phyloP scores from a whole-genome alignment of 1,140 invertebrate genomes.

The Neodiprion virginianus region DNA sequence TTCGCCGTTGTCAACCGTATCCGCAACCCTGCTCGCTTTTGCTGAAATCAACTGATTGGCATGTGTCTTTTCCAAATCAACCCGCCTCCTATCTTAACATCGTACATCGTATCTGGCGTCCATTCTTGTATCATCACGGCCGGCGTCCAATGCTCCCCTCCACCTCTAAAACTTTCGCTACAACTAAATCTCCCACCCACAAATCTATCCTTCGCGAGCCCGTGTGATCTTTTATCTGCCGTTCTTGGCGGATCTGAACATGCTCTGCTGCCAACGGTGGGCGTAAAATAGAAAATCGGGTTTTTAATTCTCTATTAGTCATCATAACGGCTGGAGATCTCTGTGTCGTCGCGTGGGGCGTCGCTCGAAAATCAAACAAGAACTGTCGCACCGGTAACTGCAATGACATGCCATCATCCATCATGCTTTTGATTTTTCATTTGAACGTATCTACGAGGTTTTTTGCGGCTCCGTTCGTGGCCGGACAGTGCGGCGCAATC shows the following conservation, averaged over 20 bases:
- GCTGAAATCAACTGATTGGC: neutral
- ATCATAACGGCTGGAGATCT: conserved; percentile 23
- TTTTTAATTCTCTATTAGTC: conserved; percentile 19
- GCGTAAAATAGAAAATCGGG: conserved; percentile 18
- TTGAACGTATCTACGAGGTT: neutral
- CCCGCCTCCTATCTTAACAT: neutral
- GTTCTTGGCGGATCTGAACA: neutral
- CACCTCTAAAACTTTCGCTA: neutral
- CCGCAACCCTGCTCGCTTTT: conserved; percentile 11
- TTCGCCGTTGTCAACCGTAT: conserved; percentile 6
- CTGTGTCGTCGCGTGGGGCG: conserved; percentile 15
- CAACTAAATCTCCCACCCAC: neutral
- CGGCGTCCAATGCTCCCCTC: neutral
- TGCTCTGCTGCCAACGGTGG: neutral
- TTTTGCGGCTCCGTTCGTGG: neutral
- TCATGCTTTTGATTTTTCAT: neutral
- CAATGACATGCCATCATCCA: conserved; percentile 1
- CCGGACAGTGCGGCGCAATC: too few species aligned
- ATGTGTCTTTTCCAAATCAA: neutral
- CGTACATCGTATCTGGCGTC: neutral
- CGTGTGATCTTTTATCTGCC: neutral
- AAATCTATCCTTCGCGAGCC: neutral
- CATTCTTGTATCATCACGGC: neutral
- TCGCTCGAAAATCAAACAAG: conserved; percentile 16
- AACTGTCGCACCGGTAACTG: conserved; percentile 4